These are phyloP conservation scores for Nemotelus pantherinus DNA, from an alignment of 2,888 invertebrate genomes.

Conservation along the genomic window DNA sequence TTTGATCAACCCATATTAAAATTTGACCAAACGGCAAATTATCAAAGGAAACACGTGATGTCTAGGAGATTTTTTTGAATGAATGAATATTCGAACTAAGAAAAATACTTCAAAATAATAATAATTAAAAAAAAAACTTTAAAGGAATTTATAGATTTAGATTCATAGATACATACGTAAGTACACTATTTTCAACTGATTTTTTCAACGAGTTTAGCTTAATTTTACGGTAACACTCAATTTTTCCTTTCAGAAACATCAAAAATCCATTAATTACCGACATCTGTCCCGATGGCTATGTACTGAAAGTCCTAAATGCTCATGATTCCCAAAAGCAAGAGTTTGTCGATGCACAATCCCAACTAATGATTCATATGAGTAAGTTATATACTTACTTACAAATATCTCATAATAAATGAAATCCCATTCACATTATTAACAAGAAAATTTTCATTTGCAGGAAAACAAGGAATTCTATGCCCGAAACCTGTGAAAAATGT, in stretches of 20 bases:
- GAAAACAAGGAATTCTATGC: conserved; percentile 71
- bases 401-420: not conserved
- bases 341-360: conserved; percentile 79
- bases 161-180: too few relatives aligned
- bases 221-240: not conserved
- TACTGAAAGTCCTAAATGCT: conserved; percentile 85
- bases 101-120: too few relatives aligned
- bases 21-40: too few relatives aligned
- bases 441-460: conserved; percentile 63
- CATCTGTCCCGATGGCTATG: conserved; percentile 73
- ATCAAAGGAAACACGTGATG: too few relatives aligned
- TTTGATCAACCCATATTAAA: too few relatives aligned
- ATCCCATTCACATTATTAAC: not conserved
- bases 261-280: conserved; percentile 71
- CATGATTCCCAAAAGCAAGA: conserved; percentile 77
- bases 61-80: too few relatives aligned
- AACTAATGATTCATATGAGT: conserved; percentile 77
- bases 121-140: too few relatives aligned
- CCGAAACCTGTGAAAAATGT: conserved; percentile 78
- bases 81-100: too few relatives aligned
- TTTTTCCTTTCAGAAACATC: conserved; percentile 62
- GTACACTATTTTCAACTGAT: too few relatives aligned
- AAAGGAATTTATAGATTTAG: too few relatives aligned
- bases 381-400: conserved; percentile 58
- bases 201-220: too few relatives aligned